phyloP scores from a whole-genome alignment of 2,888 invertebrate genomes.

The Agrochola lychnidis region DNA sequence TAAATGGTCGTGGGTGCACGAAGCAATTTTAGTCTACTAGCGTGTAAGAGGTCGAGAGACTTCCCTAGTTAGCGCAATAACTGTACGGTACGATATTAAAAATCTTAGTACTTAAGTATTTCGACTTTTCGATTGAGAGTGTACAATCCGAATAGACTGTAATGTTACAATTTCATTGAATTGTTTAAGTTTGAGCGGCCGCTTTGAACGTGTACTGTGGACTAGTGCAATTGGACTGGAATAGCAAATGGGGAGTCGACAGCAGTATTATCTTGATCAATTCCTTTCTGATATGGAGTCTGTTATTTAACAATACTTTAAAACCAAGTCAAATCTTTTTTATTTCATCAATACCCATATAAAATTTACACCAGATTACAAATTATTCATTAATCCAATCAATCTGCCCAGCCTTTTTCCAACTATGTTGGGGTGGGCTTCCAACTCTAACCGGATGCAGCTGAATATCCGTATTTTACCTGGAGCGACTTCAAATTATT shows the following conservation, averaged over 20 bases:
- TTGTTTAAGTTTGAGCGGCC: conserved; percentile 71
- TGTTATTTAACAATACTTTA: background rate
- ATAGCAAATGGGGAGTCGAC: too few relatives aligned
- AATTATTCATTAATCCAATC: too few relatives aligned
- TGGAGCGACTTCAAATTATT: too few relatives aligned
- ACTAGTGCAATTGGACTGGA: background rate
- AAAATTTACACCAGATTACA: too few relatives aligned
- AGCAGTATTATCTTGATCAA: background rate
- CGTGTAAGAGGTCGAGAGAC: conserved; percentile 69
- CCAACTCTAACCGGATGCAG: too few relatives aligned
- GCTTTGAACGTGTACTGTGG: conserved; percentile 41
- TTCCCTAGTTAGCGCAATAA: conserved; percentile 86
- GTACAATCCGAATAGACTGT: conserved; percentile 90
- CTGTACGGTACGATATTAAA: conserved; percentile 65
- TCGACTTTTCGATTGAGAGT: conserved; percentile 86
- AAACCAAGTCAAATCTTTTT: too few relatives aligned
- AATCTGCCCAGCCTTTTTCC: too few relatives aligned
- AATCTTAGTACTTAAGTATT: conserved; percentile 81
- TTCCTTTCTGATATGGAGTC: background rate
- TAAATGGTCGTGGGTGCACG: conserved; percentile 74
- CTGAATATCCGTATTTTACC: too few relatives aligned
- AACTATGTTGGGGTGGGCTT: too few relatives aligned
- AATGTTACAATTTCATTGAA: conserved; percentile 81
- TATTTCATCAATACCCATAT: too few relatives aligned
- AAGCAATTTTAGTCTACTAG: conserved; percentile 83